A percentile compares a stretch with the other conserved stretches of the same genome.
phyloP scores from a whole-genome alignment of 2,888 invertebrate species.

The Monoplex corrugatus region DNA sequence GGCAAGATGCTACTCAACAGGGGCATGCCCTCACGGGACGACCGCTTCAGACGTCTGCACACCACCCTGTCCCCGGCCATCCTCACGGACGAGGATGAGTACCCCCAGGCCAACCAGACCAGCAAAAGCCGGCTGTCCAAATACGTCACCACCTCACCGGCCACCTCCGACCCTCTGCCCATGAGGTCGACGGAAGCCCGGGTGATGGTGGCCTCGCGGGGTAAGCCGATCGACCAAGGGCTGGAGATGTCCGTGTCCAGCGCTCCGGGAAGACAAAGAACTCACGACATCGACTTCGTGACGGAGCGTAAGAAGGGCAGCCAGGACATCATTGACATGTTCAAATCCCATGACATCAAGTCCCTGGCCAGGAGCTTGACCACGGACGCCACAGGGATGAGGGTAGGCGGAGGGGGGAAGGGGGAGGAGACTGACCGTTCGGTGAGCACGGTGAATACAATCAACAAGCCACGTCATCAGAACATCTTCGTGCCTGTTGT shows the following conservation, averaged over 20 bases:
- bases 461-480: slow-evolving; percentile 20
- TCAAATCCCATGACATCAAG: slow-evolving; percentile 50
- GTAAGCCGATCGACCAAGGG: slow-evolving; percentile 35
- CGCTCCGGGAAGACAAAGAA: slow-evolving; percentile 26
- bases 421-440: slow-evolving; percentile 38
- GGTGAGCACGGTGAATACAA: background rate
- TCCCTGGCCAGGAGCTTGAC: slow-evolving; percentile 47
- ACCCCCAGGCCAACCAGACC: slow-evolving; percentile 64
- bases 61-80: slow-evolving; percentile 64
- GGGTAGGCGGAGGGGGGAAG: background rate
- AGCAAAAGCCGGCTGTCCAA: slow-evolving; percentile 65
- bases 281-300: slow-evolving; percentile 38
- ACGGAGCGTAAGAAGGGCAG: slow-evolving; percentile 41
- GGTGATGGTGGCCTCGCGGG: slow-evolving; percentile 52
- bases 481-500: slow-evolving; percentile 41
- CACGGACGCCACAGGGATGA: slow-evolving; percentile 40
- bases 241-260: slow-evolving; percentile 37
- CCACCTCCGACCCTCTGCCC: slow-evolving; percentile 22
- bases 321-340: slow-evolving; percentile 45
- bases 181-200: slow-evolving; percentile 33
- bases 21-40: slow-evolving; percentile 67
- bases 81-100: slow-evolving; percentile 57
- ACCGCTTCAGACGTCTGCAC: slow-evolving; percentile 66
- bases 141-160: slow-evolving; percentile 56
- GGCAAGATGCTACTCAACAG: slow-evolving; percentile 65